phyloP scores from a whole-genome alignment of 2,797 vertebrate genomes.

The Microhierax caerulescens region DNA sequence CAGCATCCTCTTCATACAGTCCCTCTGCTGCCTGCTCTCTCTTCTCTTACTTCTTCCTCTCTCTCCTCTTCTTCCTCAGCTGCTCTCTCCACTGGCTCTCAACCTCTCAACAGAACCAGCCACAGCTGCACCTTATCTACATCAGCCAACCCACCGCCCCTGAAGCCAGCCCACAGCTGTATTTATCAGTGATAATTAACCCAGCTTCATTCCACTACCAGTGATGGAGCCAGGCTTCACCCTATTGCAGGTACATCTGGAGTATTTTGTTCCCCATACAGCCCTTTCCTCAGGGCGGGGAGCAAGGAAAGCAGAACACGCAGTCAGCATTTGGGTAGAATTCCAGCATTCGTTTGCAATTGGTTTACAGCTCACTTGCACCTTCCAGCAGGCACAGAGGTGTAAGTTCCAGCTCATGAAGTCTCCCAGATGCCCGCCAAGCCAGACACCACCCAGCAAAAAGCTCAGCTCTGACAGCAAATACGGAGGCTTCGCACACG shows the following conservation, averaged over 20 bases:
- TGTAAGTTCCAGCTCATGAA: background rate
- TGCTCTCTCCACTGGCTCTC: no score
- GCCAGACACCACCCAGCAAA: background rate
- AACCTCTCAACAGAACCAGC: no score
- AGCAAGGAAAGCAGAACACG: background rate
- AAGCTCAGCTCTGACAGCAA: background rate
- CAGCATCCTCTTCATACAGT: no score
- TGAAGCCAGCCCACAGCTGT: no score
- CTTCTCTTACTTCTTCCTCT: no score
- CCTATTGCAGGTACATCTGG: background rate
- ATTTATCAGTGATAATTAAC: no score
- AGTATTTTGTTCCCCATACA: background rate
- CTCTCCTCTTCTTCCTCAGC: no score
- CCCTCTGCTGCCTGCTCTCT: no score
- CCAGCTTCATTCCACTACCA: no score
- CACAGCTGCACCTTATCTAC: no score
- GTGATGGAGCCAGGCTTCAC: rapidly evolving
- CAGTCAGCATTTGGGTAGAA: background rate
- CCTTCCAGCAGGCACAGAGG: background rate
- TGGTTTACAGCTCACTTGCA: rapidly evolving
- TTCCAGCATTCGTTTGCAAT: background rate
- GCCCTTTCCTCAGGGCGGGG: background rate
- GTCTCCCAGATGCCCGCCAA: background rate
- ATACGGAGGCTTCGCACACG: rapidly evolving
- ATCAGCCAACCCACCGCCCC: no score